These are phyloP conservation scores for Carabus problematicus DNA, from an alignment of 2,888 invertebrate genomes.

Conservation along the genomic window DNA sequence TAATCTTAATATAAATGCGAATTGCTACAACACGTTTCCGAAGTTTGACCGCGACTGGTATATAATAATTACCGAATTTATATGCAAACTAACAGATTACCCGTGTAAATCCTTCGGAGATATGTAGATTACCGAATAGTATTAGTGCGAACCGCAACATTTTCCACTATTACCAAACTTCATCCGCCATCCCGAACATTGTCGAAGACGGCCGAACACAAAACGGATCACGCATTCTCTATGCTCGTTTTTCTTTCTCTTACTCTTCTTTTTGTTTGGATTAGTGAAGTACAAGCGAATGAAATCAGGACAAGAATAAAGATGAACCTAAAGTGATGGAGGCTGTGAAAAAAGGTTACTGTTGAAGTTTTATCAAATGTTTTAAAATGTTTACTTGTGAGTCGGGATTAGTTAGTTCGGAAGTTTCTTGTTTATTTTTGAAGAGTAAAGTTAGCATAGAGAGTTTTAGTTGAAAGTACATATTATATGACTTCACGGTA, in stretches of 20 bases:
- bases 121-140: slow-evolving; percentile 36
- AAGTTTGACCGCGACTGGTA: slow-evolving; percentile 30
- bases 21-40: slow-evolving; percentile 31
- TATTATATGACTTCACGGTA: no score
- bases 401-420: no score
- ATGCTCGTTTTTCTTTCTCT: neutral
- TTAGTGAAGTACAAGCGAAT: neutral
- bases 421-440: no score
- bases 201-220: neutral
- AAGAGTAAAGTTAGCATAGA: no score
- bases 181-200: neutral
- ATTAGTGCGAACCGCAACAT: slow-evolving; percentile 15
- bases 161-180: neutral
- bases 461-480: no score
- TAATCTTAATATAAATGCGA: slow-evolving; percentile 40
- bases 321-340: no score
- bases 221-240: neutral
- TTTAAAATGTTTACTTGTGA: no score
- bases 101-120: slow-evolving; percentile 37
- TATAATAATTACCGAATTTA: slow-evolving; percentile 40
- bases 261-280: slow-evolving; percentile 1
- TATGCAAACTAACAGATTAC: slow-evolving; percentile 41
- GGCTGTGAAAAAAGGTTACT: no score
- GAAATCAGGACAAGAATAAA: no score
- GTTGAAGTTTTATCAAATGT: no score